phyloP scores from a whole-genome alignment of 2,797 vertebrate species.

The Myotis planiceps region DNA sequence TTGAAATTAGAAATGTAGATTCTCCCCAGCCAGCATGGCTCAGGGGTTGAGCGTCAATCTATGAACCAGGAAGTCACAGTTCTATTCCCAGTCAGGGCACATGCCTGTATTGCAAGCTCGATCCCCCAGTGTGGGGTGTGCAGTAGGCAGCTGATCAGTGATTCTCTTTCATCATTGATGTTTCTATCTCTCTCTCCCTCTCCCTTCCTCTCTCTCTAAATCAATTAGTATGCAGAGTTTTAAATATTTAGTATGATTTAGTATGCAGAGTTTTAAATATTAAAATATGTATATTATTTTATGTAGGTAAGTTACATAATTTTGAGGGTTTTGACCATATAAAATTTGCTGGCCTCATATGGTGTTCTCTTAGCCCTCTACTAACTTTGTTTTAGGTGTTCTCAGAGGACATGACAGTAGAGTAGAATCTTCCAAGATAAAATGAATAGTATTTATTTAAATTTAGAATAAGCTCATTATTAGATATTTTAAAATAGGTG shows the following conservation, averaged over 20 bases:
- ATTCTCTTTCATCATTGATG: background rate
- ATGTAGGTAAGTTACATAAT: background rate
- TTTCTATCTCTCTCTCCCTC: background rate
- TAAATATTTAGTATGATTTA: background rate
- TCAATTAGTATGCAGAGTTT: background rate
- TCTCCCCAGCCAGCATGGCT: background rate
- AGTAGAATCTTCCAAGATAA: background rate
- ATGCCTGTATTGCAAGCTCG: background rate
- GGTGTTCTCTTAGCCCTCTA: background rate
- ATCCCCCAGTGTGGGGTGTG: background rate
- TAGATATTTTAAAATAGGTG: background rate
- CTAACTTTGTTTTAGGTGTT: background rate
- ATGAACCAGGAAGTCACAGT: background rate
- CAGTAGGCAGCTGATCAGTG: background rate
- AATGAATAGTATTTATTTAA: constrained; percentile 10
- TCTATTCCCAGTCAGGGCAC: background rate
- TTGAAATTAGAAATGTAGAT: constrained; percentile 20
- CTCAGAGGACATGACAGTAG: background rate
- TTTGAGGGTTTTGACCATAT: background rate
- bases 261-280: background rate
- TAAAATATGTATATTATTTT: background rate
- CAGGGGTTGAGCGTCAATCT: background rate
- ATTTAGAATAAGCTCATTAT: constrained; percentile 9
- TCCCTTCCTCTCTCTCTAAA: background rate
- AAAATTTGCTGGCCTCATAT: background rate